Percentiles rank a stretch among this genome's conserved stretches.
Conservation (phyloP, 2,888 invertebrate species). For the Trichogramma evanescens region DNA sequence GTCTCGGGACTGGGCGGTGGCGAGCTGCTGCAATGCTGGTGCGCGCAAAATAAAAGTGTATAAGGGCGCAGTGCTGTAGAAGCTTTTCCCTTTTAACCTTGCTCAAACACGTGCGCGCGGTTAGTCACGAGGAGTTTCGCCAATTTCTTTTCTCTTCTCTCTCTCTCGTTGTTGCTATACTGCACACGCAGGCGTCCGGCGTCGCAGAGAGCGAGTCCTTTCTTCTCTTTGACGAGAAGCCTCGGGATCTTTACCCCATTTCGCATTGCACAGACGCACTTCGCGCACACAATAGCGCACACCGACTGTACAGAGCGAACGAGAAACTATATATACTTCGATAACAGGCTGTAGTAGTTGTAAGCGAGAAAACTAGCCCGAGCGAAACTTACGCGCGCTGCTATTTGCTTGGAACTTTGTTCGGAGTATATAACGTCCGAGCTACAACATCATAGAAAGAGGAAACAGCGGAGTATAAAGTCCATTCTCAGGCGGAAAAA, state of each 20-base stretch:
- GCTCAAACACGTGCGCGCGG: constrained; percentile 16
- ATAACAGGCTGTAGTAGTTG: neutral
- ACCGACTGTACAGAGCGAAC: no score
- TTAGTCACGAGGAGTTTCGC: constrained; percentile 20
- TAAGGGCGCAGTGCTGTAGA: neutral
- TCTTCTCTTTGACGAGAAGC: no score
- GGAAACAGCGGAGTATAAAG: no score
- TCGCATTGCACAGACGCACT: no score
- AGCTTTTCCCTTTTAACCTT: constrained; percentile 16
- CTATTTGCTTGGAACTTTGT: no score
- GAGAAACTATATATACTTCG: neutral
- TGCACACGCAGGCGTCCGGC: neutral
- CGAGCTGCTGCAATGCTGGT: no score
- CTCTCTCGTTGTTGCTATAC: neutral
- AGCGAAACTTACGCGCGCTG: neutral
- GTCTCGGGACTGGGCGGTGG: neutral
- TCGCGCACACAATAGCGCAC: neutral
- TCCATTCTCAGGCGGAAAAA: neutral
- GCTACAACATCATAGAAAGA: no score
- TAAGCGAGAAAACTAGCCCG: constrained; percentile 2
- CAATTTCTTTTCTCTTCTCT: constrained; percentile 14
- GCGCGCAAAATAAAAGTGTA: no score
- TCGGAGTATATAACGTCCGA: no score
- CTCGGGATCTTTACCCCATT: no score
- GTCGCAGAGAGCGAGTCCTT: no score